These are phyloP conservation scores for Sinella curviseta DNA, from an alignment of 1,140 invertebrate genomes.

Conservation along the genomic window DNA sequence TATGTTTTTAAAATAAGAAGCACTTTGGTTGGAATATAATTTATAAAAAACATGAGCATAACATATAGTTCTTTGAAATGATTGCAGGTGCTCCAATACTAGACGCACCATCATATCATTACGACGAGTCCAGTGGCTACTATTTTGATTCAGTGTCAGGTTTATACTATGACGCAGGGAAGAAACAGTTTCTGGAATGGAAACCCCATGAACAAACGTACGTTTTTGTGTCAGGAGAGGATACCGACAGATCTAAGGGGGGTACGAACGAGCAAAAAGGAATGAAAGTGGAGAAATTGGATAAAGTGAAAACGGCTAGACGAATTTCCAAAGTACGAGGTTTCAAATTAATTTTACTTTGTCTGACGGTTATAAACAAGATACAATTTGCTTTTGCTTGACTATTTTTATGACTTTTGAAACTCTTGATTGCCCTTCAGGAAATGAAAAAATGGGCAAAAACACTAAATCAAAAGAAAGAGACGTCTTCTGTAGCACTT, in stretches of 20 bases:
- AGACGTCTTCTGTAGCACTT: slow-evolving; percentile 63
- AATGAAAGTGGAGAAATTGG: slow-evolving; percentile 65
- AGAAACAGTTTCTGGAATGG: slow-evolving; percentile 93
- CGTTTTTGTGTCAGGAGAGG: slow-evolving; percentile 65
- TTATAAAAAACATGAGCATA: no score
- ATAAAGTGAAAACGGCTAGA: slow-evolving; percentile 95
- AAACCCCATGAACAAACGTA: slow-evolving; percentile 79
- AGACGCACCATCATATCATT: slow-evolving; percentile 87
- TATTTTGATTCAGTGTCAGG: slow-evolving; percentile 92
- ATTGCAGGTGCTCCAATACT: slow-evolving; percentile 71
- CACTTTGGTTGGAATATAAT: no score
- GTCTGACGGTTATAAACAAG: neutral
- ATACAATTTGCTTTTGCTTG: neutral
- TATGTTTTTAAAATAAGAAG: slow-evolving; percentile 19
- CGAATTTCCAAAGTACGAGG: slow-evolving; percentile 88
- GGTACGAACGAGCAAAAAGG: slow-evolving; percentile 54
- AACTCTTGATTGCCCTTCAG: slow-evolving; percentile 52
- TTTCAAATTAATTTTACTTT: neutral
- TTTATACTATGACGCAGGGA: slow-evolving; percentile 90
- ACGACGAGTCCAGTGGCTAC: slow-evolving; percentile 92
- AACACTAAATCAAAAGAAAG: slow-evolving; percentile 94
- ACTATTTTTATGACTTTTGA: neutral
- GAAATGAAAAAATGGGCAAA: slow-evolving; percentile 97
- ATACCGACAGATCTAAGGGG: slow-evolving; percentile 46
- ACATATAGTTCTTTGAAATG: neutral